Base-by-base conservation (phyloP, 1,140 invertebrate species). In the Chelonus insularis region DNA sequence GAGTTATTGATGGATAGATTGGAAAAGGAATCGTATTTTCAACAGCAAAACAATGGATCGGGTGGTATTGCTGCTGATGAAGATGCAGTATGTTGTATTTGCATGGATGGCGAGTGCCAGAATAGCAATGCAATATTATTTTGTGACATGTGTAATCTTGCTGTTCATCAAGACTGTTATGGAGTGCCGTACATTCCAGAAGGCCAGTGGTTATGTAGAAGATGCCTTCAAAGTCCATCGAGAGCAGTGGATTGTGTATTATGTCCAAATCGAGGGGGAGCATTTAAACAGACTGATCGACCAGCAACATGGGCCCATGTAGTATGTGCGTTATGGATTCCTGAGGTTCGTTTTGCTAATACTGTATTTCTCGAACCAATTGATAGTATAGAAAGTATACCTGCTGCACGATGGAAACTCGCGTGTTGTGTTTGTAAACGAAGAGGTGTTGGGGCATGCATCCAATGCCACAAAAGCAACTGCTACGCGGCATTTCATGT, bases 91-190 rank as follows among this genome's bases (percentile, higher is more conserved):
- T 99, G 97, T 77, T 97, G 94, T 73, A 98, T 99, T 68, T 93
- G 91, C 68, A 90, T 92, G 86, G 91, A 93, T 70, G 97, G 97
- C 8, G 96, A 99, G 75, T 99, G 96, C 81, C 92, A 96, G 73
- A 98, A 98, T 76, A 94, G 93, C 61, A 98, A 98, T 79, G 84
- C 84, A 18, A 87, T 88, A 61, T 84, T 99, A 29, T 99, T 99
- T 80, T 99, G 97, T 84, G 97, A 99, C 82, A 98, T 99, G 95
- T 99, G 97, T 80, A 99, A 99, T 83, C 83, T 99, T 23, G 95
- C 97, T 14, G 97, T 99, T 14, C 96, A 99, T 83, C 97, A 99
- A 80, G 97, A 99, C 81, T 99, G 97, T 76, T 99, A 99, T 81
- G 97, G 97, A 48, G 96, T 98, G 5, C 97, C 97, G 12, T 99